These are phyloP conservation scores for Morone saxatilis DNA, from an alignment of 2,113 vertebrate species.

Conservation along the genomic window DNA sequence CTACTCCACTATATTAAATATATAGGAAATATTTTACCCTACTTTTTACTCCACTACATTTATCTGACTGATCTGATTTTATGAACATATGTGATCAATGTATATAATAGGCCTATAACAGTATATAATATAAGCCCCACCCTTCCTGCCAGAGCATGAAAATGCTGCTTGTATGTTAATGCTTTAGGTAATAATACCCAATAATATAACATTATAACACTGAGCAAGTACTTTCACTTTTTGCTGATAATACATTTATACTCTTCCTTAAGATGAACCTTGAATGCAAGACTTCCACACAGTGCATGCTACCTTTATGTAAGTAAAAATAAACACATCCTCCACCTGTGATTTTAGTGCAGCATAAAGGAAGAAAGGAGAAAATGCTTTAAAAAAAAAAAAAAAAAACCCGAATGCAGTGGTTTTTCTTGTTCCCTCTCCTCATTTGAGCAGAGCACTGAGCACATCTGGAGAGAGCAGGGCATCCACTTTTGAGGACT, in stretches of 20 bases:
- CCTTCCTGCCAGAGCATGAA: neutral
- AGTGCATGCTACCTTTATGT: neutral
- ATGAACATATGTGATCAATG: neutral
- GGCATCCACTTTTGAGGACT: constrained; percentile 62
- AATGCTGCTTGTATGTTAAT: neutral
- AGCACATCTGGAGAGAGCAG: constrained; percentile 75
- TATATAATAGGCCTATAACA: neutral
- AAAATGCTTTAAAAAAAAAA: neutral
- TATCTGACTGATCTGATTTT: constrained; percentile 1
- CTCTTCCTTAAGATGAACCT: neutral
- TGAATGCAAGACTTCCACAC: neutral
- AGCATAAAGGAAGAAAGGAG: neutral
- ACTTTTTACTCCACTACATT: neutral
- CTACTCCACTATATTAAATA: too few relatives aligned
- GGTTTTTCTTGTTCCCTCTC: neutral
- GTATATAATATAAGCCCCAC: neutral
- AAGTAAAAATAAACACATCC: too few relatives aligned
- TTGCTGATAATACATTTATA: neutral
- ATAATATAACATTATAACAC: neutral
- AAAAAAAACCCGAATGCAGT: neutral
- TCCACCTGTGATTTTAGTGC: neutral
- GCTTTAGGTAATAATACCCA: neutral
- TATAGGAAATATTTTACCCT: too few relatives aligned
- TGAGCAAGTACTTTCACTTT: neutral
- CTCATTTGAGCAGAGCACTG: constrained; percentile 2